These are phyloP conservation scores for Clarias magur DNA, from an alignment of 2,113 vertebrate genomes.

Conservation along the genomic window DNA sequence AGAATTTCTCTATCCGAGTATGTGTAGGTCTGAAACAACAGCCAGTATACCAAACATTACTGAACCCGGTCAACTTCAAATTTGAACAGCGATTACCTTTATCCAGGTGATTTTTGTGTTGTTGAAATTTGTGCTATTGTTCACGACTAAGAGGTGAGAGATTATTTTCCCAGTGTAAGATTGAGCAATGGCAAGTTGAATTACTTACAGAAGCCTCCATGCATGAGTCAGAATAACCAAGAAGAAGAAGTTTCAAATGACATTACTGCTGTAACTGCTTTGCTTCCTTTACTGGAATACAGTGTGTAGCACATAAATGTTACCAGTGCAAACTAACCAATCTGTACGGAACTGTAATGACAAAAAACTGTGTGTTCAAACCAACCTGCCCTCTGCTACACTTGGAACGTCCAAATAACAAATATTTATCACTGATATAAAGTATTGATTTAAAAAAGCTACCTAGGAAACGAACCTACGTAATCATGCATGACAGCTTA, in stretches of 20 bases:
- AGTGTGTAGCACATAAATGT: background rate
- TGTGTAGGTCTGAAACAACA: background rate
- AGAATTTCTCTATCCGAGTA: background rate
- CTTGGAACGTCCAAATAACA: background rate
- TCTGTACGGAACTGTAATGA: background rate
- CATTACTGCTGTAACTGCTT: background rate
- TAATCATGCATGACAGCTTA: background rate
- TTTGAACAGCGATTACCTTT: background rate
- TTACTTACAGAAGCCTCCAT: background rate
- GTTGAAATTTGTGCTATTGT: background rate
- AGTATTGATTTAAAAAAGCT: background rate
- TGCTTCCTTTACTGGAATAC: conserved; percentile 19
- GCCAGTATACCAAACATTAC: background rate
- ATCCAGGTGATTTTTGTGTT: background rate
- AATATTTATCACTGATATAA: background rate
- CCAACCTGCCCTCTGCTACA: background rate
- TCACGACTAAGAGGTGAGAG: background rate
- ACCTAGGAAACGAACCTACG: background rate
- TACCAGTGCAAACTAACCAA: background rate
- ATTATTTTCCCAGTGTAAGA: background rate
- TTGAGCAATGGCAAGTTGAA: conserved; percentile 23
- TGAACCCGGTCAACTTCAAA: background rate
- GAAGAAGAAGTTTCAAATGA: conserved; percentile 24
- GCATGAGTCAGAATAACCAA: conserved; percentile 22
- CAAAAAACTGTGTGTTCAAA: background rate